Base-by-base conservation (phyloP, 2,113 vertebrate species). In the Fulica atra region DNA sequence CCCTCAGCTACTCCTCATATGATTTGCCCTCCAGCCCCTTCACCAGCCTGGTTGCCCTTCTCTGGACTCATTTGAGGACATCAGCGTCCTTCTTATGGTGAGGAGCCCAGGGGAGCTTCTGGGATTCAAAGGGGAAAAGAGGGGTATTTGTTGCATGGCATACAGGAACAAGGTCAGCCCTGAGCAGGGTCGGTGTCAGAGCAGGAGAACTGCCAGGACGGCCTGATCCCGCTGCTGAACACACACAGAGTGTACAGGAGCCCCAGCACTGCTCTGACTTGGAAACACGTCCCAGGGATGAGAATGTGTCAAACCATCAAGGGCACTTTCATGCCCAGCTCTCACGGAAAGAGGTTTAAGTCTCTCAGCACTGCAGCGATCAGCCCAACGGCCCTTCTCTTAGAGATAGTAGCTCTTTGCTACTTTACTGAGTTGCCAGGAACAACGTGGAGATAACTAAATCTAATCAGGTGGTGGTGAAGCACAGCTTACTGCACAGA, bases 131-230 rank as follows among this genome's bases (percentile, higher is more conserved):
- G 24, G 48, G 21, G 64, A 61, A 61, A 88, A 70, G 31, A 61
- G 14, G 16, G 9, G 4, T 18, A 28, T 78, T 51, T 74, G 38
- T 51, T 81, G 36, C 40, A 69, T 13, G 16, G 2, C 31, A 19
- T 42, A 57, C 3, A 70, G 50, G 33, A 61, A n/a, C 44, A 66
- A 20, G 0, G 11, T 64, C 50, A 80, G 53, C 40, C 54, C 57
- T 29, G 19, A 57, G 11, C 2, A 3, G 21, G 33, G 35, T n/a
- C 5, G 5, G 7, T 1, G 2, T 26, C 15, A 44, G 10, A 13
- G 59, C 40, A 88, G 25, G 12, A 44, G 44, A 53, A 63, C 5
- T 35, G 35, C 20, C 17, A 29, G 51, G 11, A 92, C 0, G 4
- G 31, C 23, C 40, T 59, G 44, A 48, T 35, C 25, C 71, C 51